Evolutionary conservation across 2,888 invertebrate genomes (phyloP).

Genomic region (Tuberolachnus salignus): DNA sequence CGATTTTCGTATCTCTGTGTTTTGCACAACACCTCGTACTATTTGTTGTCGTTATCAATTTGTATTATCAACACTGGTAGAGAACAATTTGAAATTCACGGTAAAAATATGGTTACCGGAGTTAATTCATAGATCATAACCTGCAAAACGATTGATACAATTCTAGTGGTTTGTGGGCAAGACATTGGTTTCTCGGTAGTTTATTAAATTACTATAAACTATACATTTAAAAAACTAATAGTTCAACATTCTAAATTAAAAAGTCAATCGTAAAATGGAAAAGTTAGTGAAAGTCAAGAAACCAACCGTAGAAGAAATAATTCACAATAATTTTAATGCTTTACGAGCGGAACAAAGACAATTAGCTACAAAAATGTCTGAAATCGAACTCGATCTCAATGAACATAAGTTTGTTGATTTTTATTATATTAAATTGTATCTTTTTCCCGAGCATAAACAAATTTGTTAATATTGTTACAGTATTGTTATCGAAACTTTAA

Average conservation of each 20-base stretch:
- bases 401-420: slow-evolving; percentile 84
- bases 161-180: too few relatives aligned
- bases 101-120: too few relatives aligned
- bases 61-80: too few relatives aligned
- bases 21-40: too few relatives aligned
- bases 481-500: slow-evolving; percentile 91
- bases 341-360: slow-evolving; percentile 86
- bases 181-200: too few relatives aligned
- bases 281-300: slow-evolving; percentile 62
- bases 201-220: too few relatives aligned
- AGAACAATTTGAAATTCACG: too few relatives aligned
- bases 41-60: too few relatives aligned
- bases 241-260: neutral
- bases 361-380: slow-evolving; percentile 85
- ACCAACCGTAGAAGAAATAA: slow-evolving; percentile 73
- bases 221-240: too few relatives aligned
- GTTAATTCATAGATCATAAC: too few relatives aligned
- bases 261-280: slow-evolving; percentile 28
- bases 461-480: slow-evolving; percentile 66
- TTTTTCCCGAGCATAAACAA: neutral
- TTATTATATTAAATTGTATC: neutral
- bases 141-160: too few relatives aligned
- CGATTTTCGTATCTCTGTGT: too few relatives aligned
- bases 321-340: slow-evolving; percentile 84
- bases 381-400: slow-evolving; percentile 91